Evolutionary conservation across 2,797 vertebrate genomes (phyloP).

Genomic region (Chromis chromis): DNA sequence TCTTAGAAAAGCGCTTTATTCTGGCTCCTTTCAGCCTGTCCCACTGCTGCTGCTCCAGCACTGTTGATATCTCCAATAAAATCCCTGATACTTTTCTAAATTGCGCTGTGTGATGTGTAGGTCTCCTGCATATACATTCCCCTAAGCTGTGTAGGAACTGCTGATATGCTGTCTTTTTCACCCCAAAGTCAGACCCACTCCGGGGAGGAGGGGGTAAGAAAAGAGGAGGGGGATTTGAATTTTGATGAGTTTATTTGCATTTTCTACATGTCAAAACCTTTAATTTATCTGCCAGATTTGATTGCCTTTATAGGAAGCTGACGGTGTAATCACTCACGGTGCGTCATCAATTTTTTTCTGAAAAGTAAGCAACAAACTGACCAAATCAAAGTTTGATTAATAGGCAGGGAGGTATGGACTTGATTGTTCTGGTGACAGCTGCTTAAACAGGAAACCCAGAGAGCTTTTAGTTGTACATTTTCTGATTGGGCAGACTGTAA

Average conservation of each 20-base stretch:
- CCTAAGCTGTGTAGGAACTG: slow-evolving; percentile 57
- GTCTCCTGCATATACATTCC: slow-evolving; percentile 58
- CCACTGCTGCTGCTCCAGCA: slow-evolving; percentile 35
- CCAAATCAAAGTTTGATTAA: slow-evolving; percentile 72
- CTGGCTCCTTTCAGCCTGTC: slow-evolving; percentile 42
- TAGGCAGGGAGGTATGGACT: slow-evolving; percentile 37
- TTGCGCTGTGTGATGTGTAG: slow-evolving; percentile 48
- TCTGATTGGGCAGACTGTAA: slow-evolving; percentile 49
- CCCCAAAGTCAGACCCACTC: slow-evolving; percentile 38
- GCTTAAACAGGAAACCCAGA: slow-evolving; percentile 39
- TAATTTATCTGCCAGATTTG: slow-evolving; percentile 73
- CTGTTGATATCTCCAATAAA: slow-evolving; percentile 48
- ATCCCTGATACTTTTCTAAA: slow-evolving; percentile 52
- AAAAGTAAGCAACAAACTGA: slow-evolving; percentile 77
- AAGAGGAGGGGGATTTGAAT: slow-evolving; percentile 54
- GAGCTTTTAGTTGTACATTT: slow-evolving; percentile 53
- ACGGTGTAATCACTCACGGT: slow-evolving; percentile 62
- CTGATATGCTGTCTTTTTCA: slow-evolving; percentile 65
- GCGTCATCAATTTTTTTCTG: slow-evolving; percentile 67
- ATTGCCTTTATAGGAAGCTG: slow-evolving; percentile 65
- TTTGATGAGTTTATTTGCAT: slow-evolving; percentile 78
- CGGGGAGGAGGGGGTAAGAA: slow-evolving; percentile 11
- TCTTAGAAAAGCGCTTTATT: slow-evolving; percentile 51
- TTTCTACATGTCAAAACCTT: slow-evolving; percentile 66
- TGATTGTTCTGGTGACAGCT: slow-evolving; percentile 67